These are phyloP conservation scores for Halocynthia roretzi DNA, from an alignment of 23 tunicate genomes.

Conservation along the genomic window DNA sequence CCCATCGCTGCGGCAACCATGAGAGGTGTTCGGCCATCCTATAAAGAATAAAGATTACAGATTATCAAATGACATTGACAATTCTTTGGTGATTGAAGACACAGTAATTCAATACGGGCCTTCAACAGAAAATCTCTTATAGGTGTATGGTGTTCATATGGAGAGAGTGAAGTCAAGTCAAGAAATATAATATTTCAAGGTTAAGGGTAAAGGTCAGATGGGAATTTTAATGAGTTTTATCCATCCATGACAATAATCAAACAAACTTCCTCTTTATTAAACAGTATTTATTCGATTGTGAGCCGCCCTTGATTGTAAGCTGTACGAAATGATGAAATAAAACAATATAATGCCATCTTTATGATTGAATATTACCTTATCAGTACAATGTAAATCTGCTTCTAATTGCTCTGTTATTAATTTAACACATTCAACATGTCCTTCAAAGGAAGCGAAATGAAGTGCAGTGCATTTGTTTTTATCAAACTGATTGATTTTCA, in stretches of 20 bases:
- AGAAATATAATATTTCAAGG: too few relatives aligned
- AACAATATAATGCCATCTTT: neutral
- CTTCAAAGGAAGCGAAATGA: conserved; percentile 90
- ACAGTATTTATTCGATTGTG: too few relatives aligned
- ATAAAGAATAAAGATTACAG: conserved; percentile 1
- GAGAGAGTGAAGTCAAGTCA: too few relatives aligned
- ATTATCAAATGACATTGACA: neutral
- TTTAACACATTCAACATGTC: conserved; percentile 72
- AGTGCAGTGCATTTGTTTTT: conserved; percentile 80
- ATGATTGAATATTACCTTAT: conserved; percentile 39
- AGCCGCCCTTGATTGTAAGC: too few relatives aligned
- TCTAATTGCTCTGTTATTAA: conserved; percentile 47
- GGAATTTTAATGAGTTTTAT: too few relatives aligned
- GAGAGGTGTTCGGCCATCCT: conserved; percentile 91
- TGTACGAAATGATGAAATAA: neutral
- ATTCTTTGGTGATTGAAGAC: neutral
- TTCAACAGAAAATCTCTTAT: too few relatives aligned
- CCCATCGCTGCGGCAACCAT: conserved; percentile 99
- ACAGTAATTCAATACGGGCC: too few relatives aligned
- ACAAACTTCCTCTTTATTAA: too few relatives aligned
- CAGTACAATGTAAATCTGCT: conserved; percentile 62
- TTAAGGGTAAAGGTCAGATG: too few relatives aligned
- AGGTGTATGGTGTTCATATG: too few relatives aligned
- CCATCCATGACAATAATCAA: too few relatives aligned
- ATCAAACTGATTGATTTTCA: conserved; percentile 72